phyloP scores from a whole-genome alignment of 2,797 vertebrate genomes.

The Hippocampus kuda region DNA sequence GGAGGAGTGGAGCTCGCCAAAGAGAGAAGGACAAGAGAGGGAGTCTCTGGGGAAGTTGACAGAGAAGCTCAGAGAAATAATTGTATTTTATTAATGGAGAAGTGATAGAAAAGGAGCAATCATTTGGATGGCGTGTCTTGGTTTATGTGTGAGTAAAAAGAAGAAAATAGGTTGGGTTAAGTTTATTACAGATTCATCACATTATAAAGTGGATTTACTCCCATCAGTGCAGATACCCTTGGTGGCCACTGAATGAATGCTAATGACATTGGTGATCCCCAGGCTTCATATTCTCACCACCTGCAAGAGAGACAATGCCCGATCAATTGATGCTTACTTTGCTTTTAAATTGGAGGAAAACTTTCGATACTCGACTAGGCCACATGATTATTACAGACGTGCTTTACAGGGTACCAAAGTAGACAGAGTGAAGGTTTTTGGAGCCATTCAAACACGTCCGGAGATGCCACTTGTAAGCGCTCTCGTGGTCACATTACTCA shows the following conservation, averaged over 20 bases:
- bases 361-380: background rate
- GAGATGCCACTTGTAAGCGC: background rate
- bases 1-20: constrained; percentile 24
- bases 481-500: background rate
- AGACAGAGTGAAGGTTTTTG: background rate
- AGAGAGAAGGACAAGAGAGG: constrained; percentile 18
- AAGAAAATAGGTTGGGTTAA: constrained; percentile 6
- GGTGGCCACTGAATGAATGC: constrained; percentile 6
- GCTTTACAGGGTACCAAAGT: background rate
- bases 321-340: constrained; percentile 1
- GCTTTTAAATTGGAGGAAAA: constrained; percentile 2
- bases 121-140: constrained; percentile 4
- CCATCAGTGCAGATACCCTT: constrained; percentile 15
- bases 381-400: background rate
- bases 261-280: constrained; percentile 4
- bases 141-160: constrained; percentile 9
- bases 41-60: constrained; percentile 20
- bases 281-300: constrained; percentile 3
- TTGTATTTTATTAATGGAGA: constrained; percentile 22
- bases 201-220: constrained; percentile 10
- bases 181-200: constrained; percentile 6
- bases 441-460: background rate
- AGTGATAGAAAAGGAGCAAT: constrained; percentile 2
- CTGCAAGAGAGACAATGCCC: background rate
- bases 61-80: constrained; percentile 16